Percentiles rank a stretch among this genome's conserved stretches.
Conservation (phyloP, 2,888 invertebrate genomes). For the Protula sp. region DNA sequence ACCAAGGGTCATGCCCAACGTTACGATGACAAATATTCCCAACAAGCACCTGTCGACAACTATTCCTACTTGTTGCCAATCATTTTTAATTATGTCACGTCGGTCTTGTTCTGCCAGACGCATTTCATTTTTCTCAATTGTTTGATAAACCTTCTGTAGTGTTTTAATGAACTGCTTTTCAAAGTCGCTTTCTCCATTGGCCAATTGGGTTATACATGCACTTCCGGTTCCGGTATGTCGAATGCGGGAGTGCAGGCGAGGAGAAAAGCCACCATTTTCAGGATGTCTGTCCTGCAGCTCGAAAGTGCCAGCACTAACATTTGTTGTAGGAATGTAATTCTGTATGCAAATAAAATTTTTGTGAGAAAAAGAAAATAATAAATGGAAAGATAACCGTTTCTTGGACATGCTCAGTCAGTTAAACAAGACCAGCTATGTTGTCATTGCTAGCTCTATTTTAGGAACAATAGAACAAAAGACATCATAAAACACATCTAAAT, state of each 20-base stretch:
- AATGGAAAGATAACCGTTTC: no score
- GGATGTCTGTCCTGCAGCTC: constrained; percentile 23
- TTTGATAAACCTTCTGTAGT: constrained; percentile 66
- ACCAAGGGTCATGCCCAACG: constrained; percentile 55
- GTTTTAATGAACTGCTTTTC: constrained; percentile 66
- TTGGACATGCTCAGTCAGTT: no score
- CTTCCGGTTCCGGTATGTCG: constrained; percentile 6
- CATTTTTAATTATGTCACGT: constrained; percentile 72
- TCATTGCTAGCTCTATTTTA: no score
- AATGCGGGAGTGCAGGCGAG: constrained; percentile 30
- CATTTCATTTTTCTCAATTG: constrained; percentile 72
- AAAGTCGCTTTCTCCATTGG: constrained; percentile 47
- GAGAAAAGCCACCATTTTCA: constrained; percentile 38
- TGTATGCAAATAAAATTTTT: no score
- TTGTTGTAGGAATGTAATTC: no score
- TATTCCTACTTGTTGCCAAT: constrained; percentile 70
- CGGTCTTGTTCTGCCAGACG: constrained; percentile 74
- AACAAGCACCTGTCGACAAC: constrained; percentile 67
- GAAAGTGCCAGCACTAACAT: constrained; percentile 5
- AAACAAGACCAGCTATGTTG: no score
- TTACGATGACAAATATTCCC: constrained; percentile 56
- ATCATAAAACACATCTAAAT: no score
- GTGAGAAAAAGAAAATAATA: no score
- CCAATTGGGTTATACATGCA: background rate
- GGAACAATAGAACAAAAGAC: no score